Conservation (phyloP, 2,113 vertebrate genomes). For the Leptobrachium ailaonicum region DNA sequence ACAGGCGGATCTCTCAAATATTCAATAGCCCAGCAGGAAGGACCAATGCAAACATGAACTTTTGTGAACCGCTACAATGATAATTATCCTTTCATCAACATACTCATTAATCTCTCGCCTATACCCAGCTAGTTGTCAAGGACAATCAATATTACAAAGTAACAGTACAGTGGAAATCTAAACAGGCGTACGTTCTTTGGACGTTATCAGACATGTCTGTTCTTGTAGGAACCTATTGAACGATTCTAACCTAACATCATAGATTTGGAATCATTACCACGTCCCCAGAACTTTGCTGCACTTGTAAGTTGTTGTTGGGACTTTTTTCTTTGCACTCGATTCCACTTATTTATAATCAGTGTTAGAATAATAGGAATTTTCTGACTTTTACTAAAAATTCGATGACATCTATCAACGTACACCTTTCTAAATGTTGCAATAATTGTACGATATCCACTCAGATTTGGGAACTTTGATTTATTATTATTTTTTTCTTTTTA, state of each 20-base stretch:
- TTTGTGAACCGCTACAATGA: slow-evolving; percentile 51
- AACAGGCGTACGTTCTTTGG: slow-evolving; percentile 43
- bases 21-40: slow-evolving; percentile 50
- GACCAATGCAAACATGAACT: slow-evolving; percentile 48
- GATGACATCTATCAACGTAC: too few species aligned
- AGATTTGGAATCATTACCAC: neutral
- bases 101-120: slow-evolving; percentile 44
- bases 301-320: neutral
- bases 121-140: slow-evolving; percentile 50
- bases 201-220: neutral
- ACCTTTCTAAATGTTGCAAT: too few species aligned
- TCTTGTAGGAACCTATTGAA: neutral
- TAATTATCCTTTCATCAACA: slow-evolving; percentile 35
- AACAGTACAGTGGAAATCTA: slow-evolving; percentile 38
- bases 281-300: neutral
- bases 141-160: slow-evolving; percentile 51
- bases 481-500: too few species aligned
- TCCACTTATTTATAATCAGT: neutral
- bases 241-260: neutral
- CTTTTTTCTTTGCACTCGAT: neutral
- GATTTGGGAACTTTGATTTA: too few species aligned
- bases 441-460: too few species aligned
- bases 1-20: slow-evolving; percentile 30
- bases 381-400: neutral
- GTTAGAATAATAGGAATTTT: neutral